Evolutionary conservation across 2,888 invertebrate species (phyloP), one percentile per base, ranked within the genome.

Genomic region (Noctua fimbriata): DNA sequence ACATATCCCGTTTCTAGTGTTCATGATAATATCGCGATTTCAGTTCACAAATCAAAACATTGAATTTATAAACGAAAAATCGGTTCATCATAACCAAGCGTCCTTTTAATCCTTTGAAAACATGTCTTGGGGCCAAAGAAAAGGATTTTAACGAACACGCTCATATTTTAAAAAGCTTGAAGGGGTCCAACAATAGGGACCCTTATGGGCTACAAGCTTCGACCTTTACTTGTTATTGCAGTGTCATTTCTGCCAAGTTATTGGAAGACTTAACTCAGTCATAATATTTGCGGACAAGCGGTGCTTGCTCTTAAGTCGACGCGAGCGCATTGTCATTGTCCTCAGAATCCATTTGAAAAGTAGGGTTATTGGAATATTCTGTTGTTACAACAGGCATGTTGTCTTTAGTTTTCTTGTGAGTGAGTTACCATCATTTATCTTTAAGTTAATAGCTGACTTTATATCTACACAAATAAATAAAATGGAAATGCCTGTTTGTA

Each of bases 251-350:
- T 65, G 58, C 47, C 32, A 65, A 84, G 67, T 75, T 83, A 81
- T 66, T 65, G 76, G 69, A 76, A 69, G 71, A 44, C 69, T 36
- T 66, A n/a, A n/a, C n/a, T n/a, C n/a, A n/a, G 72, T 84, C 83
- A 83, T 84, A 83, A 83, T 83, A 83, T 83, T 83, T 82, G 83
- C 83, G 21, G 24, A 82, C 79, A 70, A 58, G 52, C 84, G 52
- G 41, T 72, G 76, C 76, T 75, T 84, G 72, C 83, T 75, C 84
- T 80, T 58, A 36, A 41, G 18, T n/a, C 41, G 76, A 47, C 65
- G 66, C 66, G 36, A 16, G 65, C 36, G 84, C 84, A 69, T 84
- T 80, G 84, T 84, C 76, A 76, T 71, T 79, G 71, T 83, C 79
- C 60, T 47, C 69, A 52, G 74, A 80, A 84, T 66, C 58, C 58